These are phyloP conservation scores for Tyria jacobaeae DNA, from an alignment of 2,888 invertebrate genomes.

Conservation along the genomic window DNA sequence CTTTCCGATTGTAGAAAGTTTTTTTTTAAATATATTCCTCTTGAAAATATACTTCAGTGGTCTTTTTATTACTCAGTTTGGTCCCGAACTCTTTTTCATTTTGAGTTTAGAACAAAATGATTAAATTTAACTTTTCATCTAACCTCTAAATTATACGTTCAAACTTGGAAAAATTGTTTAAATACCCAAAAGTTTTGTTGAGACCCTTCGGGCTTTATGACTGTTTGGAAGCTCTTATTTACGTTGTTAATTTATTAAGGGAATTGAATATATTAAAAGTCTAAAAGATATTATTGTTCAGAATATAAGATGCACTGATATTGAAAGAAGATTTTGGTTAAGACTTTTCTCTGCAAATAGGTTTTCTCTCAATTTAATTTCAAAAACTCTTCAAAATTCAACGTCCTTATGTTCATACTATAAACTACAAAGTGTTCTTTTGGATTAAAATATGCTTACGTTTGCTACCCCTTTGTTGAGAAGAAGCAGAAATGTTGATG, in stretches of 20 bases:
- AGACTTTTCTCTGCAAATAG: neutral
- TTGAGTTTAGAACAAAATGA: slow-evolving; percentile 43
- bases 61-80: slow-evolving; percentile 16
- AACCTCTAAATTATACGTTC: slow-evolving; percentile 55
- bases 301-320: slow-evolving; percentile 60
- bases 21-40: slow-evolving; percentile 5
- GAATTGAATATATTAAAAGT: slow-evolving; percentile 63
- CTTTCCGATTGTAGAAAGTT: slow-evolving; percentile 4
- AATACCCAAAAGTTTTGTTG: slow-evolving; percentile 51
- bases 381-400: neutral
- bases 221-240: slow-evolving; percentile 67
- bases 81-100: slow-evolving; percentile 39
- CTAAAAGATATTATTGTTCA: slow-evolving; percentile 63
- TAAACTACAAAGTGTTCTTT: too few relatives aligned
- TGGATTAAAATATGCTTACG: neutral
- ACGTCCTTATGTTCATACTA: neutral
- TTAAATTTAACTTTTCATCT: slow-evolving; percentile 53
- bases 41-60: slow-evolving; percentile 6
- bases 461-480: neutral
- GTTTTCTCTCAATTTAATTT: too few relatives aligned
- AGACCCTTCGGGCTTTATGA: slow-evolving; percentile 60
- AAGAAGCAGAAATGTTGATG: neutral
- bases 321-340: slow-evolving; percentile 25
- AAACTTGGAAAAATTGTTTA: slow-evolving; percentile 60
- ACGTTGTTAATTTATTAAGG: slow-evolving; percentile 68